phyloP scores from a whole-genome alignment of 2,888 invertebrate genomes.

The Tuberolachnus salignus region DNA sequence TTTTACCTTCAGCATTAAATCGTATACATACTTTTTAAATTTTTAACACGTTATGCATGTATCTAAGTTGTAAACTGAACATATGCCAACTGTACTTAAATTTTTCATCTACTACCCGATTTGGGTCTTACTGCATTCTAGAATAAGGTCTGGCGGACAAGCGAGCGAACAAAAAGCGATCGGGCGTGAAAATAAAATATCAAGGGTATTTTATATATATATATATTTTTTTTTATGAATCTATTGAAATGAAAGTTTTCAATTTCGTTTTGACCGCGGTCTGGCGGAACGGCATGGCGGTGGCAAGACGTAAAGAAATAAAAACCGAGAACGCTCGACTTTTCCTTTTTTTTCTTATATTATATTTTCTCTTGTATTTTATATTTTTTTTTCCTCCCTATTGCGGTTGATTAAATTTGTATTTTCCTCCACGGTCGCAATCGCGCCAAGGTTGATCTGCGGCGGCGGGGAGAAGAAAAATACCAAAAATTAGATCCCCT shows the following conservation, averaged over 20 bases:
- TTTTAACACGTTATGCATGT: no score
- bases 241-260: constrained; percentile 24
- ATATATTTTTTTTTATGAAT: background rate
- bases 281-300: background rate
- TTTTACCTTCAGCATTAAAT: no score
- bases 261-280: constrained; percentile 20
- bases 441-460: background rate
- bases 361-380: background rate
- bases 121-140: no score
- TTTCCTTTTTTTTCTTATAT: background rate
- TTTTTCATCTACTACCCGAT: no score
- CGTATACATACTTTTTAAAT: no score
- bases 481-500: constrained; percentile 48
- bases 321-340: background rate
- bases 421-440: constrained; percentile 22
- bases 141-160: no score
- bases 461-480: constrained; percentile 4
- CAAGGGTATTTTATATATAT: no score
- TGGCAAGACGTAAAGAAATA: background rate
- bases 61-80: no score
- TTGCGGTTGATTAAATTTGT: constrained; percentile 51
- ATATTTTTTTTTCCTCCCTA: constrained; percentile 11
- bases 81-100: no score
- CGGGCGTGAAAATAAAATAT: no score
- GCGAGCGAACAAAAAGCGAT: no score